Evolutionary conservation across 2,797 vertebrate species (phyloP).

Genomic region (Crenuchus spilurus): DNA sequence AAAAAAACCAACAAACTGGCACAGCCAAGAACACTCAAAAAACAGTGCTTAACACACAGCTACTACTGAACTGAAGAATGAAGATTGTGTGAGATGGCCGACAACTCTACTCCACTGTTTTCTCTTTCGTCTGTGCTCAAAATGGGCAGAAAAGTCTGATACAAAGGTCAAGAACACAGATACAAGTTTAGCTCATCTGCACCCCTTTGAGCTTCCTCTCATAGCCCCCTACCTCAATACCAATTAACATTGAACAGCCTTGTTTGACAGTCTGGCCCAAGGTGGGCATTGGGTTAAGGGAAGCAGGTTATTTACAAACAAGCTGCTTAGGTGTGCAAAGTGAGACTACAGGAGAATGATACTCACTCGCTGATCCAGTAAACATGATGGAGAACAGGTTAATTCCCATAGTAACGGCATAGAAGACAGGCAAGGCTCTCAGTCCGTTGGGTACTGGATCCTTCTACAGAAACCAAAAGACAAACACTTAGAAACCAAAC

Average conservation of each 20-base stretch:
- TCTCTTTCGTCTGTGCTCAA: constrained; percentile 68
- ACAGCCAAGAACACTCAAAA: constrained; percentile 35
- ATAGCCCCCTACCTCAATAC: constrained; percentile 72
- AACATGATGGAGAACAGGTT: constrained; percentile 97
- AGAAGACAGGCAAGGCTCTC: constrained; percentile 92
- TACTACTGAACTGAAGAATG: constrained; percentile 40
- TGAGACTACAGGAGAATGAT: constrained; percentile 33
- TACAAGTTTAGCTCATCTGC: constrained; percentile 65
- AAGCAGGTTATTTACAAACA: constrained; percentile 68
- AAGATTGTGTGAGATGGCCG: constrained; percentile 50
- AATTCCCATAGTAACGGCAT: constrained; percentile 91
- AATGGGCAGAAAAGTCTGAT: constrained; percentile 66
- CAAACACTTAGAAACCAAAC: constrained; percentile 34
- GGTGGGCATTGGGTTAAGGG: constrained; percentile 70
- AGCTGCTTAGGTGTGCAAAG: constrained; percentile 44
- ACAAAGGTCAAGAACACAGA: constrained; percentile 67
- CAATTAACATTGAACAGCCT: constrained; percentile 66
- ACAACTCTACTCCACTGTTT: constrained; percentile 62
- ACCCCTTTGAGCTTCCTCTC: constrained; percentile 43
- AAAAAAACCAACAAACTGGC: constrained; percentile 49
- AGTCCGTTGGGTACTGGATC: constrained; percentile 95
- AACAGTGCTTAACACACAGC: constrained; percentile 34
- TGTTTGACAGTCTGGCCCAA: constrained; percentile 64
- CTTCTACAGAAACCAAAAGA: constrained; percentile 72
- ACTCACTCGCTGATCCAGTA: constrained; percentile 92